Evolutionary conservation across 2,888 invertebrate species (phyloP), one percentile per base, ranked within the genome.

Genomic region (Capitulum mitella): DNA sequence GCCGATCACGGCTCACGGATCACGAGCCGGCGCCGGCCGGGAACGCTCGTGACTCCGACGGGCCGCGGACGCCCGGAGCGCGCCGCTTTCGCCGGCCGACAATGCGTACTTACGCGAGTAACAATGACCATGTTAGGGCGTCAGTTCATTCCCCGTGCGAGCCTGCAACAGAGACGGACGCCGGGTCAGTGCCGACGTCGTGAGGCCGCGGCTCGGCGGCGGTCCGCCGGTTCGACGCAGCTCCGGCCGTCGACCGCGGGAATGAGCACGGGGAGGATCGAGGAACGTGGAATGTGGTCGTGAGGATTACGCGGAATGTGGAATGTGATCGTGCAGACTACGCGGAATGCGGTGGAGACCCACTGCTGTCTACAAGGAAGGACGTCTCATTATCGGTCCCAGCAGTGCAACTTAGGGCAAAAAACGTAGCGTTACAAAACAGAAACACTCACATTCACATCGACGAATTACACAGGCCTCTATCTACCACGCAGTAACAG

Each of bases 91-190:
- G 26, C 29, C 29, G 22, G 29, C 12, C 58, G 58, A 58, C 58
- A 58, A 58, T 58, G 37, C 26, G 40, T 70, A 70, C 70, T 70
- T 70, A 70, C 70, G 70, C 70, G 70, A 22, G 40, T 40, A 40
- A 70, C 70, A 40, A 70, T 70, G 40, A 70, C 70, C 70, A 70
- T 70, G 26, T 37, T 70, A 26, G 40, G 40, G 70, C 70, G 70
- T 70, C 70, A 70, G 70, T 26, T 37, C 70, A 70, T 70, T 40
- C 70, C 70, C 29, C 29, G 29, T 26, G 37, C 22, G 26, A 26
- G 26, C 40, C 70, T 70, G 70, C 26, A 70, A 70, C 40, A 26
- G 26, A 70, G 26, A 70, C 29, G 29, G 29, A n/a, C 58, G n/a
- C n/a, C n/a, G n/a, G n/a, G n/a, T n/a, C n/a, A n/a, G n/a, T n/a